Base-by-base conservation (phyloP, 2,797 vertebrate species). In the Hemitrygon akajei region DNA sequence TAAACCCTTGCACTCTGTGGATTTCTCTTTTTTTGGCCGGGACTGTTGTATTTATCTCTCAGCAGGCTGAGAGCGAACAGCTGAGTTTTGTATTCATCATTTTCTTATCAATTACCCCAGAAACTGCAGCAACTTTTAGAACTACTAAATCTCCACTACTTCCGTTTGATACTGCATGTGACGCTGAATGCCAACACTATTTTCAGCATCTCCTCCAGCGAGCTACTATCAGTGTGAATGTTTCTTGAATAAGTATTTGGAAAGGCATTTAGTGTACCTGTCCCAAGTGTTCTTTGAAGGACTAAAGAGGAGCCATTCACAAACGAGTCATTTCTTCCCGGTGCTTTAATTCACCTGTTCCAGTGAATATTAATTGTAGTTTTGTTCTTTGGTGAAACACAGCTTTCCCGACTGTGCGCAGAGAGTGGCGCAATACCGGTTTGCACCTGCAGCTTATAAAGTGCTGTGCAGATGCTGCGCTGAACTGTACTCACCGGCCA, bases 121-220 rank as follows among this genome's bases (percentile, higher is more conserved):
- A n/a, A 69, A 71, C 37, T 71, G 89, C 34, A 71, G 60, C 47
- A 93, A 93, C 91, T 73, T 93, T 93, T 93, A 37, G 4, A 12
- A 30, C 37, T 27, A 27, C 11, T 66, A 56, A 75, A 40, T 56
- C 69, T 40, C 63, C 69, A 37, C 25, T 37, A 22, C 22, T 40
- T 93, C 40, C 56, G 25, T 56, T 56, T 7, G 56, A 56, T 75
- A 56, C 27, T 71, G 12, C 9, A 73, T 47, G 71, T 11, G 11
- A 56, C 27, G 6, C 5, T 76, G 27, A 56, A 76, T 75, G 18
- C 37, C 69, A 56, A 40, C 7, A 30, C 10, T 6, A 30, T 71
- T 75, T n/a, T 30, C 12, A 92, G 7, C 40, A 10, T 7, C 63
- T 22, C 20, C 25, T 56, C 30, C 30, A 20, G 66, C 27, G 37